These are phyloP conservation scores for Ganaspis sp. DNA, from an alignment of 1,140 invertebrate species.

Conservation along the genomic window DNA sequence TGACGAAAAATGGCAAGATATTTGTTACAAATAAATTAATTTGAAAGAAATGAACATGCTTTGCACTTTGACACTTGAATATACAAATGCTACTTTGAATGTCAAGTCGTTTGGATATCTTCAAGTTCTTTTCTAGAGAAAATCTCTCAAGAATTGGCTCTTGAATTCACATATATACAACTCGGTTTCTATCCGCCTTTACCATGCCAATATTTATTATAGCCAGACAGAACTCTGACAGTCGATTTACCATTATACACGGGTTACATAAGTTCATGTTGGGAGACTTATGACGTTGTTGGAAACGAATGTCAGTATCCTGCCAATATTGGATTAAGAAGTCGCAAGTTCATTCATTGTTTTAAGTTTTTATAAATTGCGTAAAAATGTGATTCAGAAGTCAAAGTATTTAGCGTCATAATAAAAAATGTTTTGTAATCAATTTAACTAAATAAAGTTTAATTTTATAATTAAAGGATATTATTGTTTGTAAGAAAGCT, in stretches of 20 bases:
- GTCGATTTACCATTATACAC: slow-evolving; percentile 1
- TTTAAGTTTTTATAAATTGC: background rate
- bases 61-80: too few species aligned
- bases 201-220: background rate
- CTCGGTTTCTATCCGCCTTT: slow-evolving; percentile 1
- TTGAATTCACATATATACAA: background rate
- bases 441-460: too few species aligned
- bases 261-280: background rate
- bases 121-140: too few species aligned
- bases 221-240: background rate
- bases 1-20: too few species aligned
- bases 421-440: too few species aligned
- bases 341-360: slow-evolving; percentile 1
- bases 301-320: slow-evolving; percentile 1
- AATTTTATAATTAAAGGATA: too few species aligned
- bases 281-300: background rate
- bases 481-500: too few species aligned
- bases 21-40: too few species aligned
- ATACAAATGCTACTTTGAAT: too few species aligned
- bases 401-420: background rate
- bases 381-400: background rate
- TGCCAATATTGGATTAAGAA: background rate
- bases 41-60: too few species aligned
- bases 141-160: too few species aligned
- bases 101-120: too few species aligned